Percentiles rank a stretch among this genome's conserved stretches.
phyloP scores from a whole-genome alignment of 2,797 vertebrate species.

The Scarus forsteni region DNA sequence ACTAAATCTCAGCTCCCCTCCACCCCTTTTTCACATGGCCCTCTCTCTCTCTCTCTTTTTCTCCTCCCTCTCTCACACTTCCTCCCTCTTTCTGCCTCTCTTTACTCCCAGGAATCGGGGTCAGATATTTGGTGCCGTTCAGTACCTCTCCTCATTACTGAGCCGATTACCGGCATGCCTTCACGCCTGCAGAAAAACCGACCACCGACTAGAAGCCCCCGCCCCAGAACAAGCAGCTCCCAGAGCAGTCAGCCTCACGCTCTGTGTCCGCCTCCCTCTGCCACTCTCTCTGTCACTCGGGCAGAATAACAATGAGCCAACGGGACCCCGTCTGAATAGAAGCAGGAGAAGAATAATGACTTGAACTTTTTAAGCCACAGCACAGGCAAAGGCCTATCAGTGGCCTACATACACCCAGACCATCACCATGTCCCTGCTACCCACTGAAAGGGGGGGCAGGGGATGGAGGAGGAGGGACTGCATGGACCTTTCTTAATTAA shows the following conservation, averaged over 20 bases:
- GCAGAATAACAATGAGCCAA: slow-evolving; percentile 89
- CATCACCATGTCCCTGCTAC: slow-evolving; percentile 67
- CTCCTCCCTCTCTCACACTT: slow-evolving; percentile 7
- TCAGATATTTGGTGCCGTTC: slow-evolving; percentile 81
- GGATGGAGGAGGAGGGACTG: slow-evolving; percentile 39
- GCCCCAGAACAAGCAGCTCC: slow-evolving; percentile 43
- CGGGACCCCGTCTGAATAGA: slow-evolving; percentile 81
- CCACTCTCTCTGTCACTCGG: slow-evolving; percentile 77
- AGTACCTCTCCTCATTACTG: slow-evolving; percentile 82
- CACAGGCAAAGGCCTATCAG: slow-evolving; percentile 65
- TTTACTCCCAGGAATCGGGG: slow-evolving; percentile 76
- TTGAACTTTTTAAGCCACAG: slow-evolving; percentile 78
- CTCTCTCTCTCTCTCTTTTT: slow-evolving; percentile 19
- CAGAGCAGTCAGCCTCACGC: slow-evolving; percentile 57
- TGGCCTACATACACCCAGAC: slow-evolving; percentile 72
- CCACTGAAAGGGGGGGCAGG: slow-evolving; percentile 45
- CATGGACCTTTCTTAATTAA: slow-evolving; percentile 50
- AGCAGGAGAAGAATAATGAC: slow-evolving; percentile 84
- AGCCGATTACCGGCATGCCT: slow-evolving; percentile 78
- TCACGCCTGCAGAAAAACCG: slow-evolving; percentile 49
- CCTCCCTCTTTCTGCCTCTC: slow-evolving; percentile 51
- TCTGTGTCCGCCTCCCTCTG: slow-evolving; percentile 53
- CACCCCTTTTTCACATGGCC: slow-evolving; percentile 79
- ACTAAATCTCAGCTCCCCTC: slow-evolving; percentile 82
- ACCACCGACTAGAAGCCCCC: slow-evolving; percentile 20